phyloP scores from a whole-genome alignment of 2,888 invertebrate genomes.

The Masnerella sp. region DNA sequence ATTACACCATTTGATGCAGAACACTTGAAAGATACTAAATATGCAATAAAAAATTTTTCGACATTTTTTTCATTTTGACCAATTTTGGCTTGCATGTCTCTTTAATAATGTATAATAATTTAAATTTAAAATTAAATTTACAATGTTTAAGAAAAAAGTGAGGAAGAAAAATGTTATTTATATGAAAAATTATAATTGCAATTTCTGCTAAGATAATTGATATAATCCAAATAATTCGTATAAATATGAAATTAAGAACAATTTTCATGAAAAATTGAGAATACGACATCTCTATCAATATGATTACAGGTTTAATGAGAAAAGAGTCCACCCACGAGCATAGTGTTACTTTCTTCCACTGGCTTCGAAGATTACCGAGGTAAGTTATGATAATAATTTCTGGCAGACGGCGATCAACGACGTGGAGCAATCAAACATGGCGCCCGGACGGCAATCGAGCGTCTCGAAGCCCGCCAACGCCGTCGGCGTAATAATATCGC shows the following conservation, averaged over 20 bases:
- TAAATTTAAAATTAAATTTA: no score
- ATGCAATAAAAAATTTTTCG: no score
- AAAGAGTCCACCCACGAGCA: slow-evolving; percentile 67
- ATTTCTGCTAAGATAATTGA: no score
- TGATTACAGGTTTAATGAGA: slow-evolving; percentile 47
- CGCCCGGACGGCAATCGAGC: slow-evolving; percentile 71
- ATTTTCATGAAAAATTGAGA: slow-evolving; percentile 44
- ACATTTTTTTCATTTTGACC: no score
- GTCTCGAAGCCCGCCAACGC: slow-evolving; percentile 71
- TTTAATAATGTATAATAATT: no score
- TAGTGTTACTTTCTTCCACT: slow-evolving; percentile 69
- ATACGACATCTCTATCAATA: slow-evolving; percentile 49
- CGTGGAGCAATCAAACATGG: slow-evolving; percentile 75
- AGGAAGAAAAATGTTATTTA: no score
- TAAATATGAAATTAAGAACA: slow-evolving; percentile 13
- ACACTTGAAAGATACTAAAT: no score
- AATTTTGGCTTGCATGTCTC: no score
- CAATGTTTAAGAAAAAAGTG: no score
- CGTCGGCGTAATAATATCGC: slow-evolving; percentile 65
- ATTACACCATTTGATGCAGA: no score
- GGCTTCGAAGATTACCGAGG: slow-evolving; percentile 70
- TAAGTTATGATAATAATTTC: slow-evolving; percentile 75
- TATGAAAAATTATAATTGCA: no score
- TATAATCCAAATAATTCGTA: no score
- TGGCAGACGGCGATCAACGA: slow-evolving; percentile 74